Evolutionary conservation across 92 coral and sea anemone genomes (phyloP), one percentile per base, ranked within the genome.

Genomic region (Pocillopora meandrina): DNA sequence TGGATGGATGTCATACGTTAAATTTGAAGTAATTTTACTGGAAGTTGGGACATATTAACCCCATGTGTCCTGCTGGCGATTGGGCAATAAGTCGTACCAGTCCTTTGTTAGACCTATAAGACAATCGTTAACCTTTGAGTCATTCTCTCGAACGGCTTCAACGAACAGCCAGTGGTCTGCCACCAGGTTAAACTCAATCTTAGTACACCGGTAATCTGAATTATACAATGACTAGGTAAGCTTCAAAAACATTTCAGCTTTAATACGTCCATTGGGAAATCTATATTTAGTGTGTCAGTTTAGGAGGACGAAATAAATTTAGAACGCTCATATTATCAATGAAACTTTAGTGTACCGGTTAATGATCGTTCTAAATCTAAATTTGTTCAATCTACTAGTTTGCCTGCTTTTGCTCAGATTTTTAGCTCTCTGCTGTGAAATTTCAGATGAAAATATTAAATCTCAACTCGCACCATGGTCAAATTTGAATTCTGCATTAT

Each of bases 21-120:
- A 36, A 17, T 58, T 64, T 65, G n/a, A 31, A 80, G 84, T 80
- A 67, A 56, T 80, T 80, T 80, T 69, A 80, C 84, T 68, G 84
- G 49, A 79, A 79, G 67, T 56, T 76, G 80, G 65, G 81, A 79
- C 56, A 18, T 34, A 7, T 18, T 14, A 26, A 9, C 84, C 84
- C 26, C 66, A n/a, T 80, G 84, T 21, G 64, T 55, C 84, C 75
- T 49, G 21, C 56, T 19, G 15, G 64, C 60, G 84, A 80, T 80
- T 80, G 84, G 75, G 84, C 17, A 80, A 80, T 80, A 56, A 34
- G 71, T 79, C 76, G 82, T 20, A 47, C 84, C 84, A 80, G 84
- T 67, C 84, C 84, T 80, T 70, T 80, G 65, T 56, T 47, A 9
- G 7, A 7, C 66, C n/a, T 78, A 49, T 47, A 47, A 78, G 47